Base-by-base conservation (phyloP, 2,888 invertebrate species). In the Drosophila atripex region DNA sequence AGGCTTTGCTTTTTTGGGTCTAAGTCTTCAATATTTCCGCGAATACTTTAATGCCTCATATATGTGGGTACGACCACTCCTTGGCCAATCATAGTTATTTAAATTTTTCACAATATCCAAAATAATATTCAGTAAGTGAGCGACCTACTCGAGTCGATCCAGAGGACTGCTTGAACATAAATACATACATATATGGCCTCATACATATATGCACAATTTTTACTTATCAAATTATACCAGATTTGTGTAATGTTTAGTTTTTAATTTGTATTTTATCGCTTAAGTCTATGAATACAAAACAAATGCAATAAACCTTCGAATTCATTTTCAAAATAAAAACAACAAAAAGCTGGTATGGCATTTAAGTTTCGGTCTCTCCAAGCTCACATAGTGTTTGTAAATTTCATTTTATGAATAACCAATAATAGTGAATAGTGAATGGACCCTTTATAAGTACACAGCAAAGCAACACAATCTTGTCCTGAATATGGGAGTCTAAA, bases 401-500 rank as follows among this genome's bases (percentile, higher is more conserved):
- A 35, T 7, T 35, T 35, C 7, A 35, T 35, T n/a, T n/a, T 35
- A 35, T 14, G n/a, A 35, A 35, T 35, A n/a, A 35, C 35, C n/a
- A 28, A 28, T 28, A 28, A 28, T 9, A 28, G 28, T 14, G 7
- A 14, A 35, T 35, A 35, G 35, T 12, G 16, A 39, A 18, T 11
- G 38, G 30, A 51, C 28, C 30, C 39, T 32, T 23, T 39, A 23
- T 60, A 61, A 61, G 61, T 49, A 61, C 61, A 32, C 21, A 32
- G 16, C 18, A 41, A 41, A 16, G 35, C 41, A 32, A 41, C 61
- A 49, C 47, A 16, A 41, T 49, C 47, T 47, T 49, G 61, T 47
- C 60, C 39, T 18, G 50, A 12, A 30, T 12, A 6, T 41, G 14
- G 14, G 4, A 14, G 18, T 2, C 25, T 14, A 41, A 41, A n/a